phyloP scores from a whole-genome alignment of 2,888 invertebrate species.

The Coenonympha arcania region DNA sequence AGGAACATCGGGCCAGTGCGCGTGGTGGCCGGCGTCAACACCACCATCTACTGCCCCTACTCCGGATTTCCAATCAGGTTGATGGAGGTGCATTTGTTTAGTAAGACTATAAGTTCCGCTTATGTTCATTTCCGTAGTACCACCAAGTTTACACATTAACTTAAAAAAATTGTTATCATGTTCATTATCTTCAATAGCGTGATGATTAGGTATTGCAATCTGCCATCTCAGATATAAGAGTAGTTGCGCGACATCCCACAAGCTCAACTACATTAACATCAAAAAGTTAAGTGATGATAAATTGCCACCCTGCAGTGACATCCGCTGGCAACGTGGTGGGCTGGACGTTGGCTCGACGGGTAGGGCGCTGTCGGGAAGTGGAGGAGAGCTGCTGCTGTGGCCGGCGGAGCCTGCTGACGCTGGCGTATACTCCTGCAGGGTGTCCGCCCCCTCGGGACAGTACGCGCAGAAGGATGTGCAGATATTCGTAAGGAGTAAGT shows the following conservation, averaged over 20 bases:
- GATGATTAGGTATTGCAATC: too few relatives aligned
- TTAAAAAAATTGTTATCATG: too few relatives aligned
- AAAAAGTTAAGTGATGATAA: background rate
- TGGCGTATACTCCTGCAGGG: constrained; percentile 85
- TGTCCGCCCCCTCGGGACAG: constrained; percentile 81
- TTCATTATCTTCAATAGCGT: too few relatives aligned
- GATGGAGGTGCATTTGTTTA: constrained; percentile 75
- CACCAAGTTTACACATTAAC: too few relatives aligned
- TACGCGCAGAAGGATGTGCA: constrained; percentile 83
- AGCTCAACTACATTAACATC: background rate
- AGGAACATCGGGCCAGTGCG: constrained; percentile 81
- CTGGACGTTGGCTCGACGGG: constrained; percentile 44
- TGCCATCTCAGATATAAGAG: too few relatives aligned
- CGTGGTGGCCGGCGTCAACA: constrained; percentile 84
- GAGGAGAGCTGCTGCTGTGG: constrained; percentile 66
- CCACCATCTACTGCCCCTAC: constrained; percentile 86
- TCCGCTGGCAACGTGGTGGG: constrained; percentile 62
- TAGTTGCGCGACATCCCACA: too few relatives aligned
- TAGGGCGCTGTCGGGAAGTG: constrained; percentile 44
- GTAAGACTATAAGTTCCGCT: constrained; percentile 70
- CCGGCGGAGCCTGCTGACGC: constrained; percentile 78
- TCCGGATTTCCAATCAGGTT: constrained; percentile 87
- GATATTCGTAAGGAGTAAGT: constrained; percentile 82
- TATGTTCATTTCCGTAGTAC: constrained; percentile 39
- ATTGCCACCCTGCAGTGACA: constrained; percentile 43